These are phyloP conservation scores for Sula dactylatra DNA, from an alignment of 2,113 vertebrate species.

Conservation along the genomic window DNA sequence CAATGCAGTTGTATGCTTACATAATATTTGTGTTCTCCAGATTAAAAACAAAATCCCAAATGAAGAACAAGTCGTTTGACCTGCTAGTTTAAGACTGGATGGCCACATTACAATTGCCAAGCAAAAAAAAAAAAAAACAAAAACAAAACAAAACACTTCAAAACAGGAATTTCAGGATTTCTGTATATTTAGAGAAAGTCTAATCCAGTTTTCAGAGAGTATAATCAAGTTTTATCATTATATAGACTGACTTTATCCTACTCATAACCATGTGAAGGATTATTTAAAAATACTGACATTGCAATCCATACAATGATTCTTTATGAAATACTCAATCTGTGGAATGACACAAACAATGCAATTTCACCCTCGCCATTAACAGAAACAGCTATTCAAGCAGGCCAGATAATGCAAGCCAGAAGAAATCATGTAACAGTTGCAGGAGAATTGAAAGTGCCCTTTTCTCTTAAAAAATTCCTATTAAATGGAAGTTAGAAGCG, in stretches of 20 bases:
- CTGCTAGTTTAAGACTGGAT: background rate
- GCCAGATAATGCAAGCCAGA: conserved; percentile 11
- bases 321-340: conserved; percentile 28
- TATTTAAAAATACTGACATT: conserved; percentile 46
- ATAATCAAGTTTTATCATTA: conserved; percentile 53
- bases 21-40: background rate
- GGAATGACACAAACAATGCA: conserved; percentile 21
- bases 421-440: conserved; percentile 21
- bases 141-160: background rate
- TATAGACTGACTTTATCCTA: conserved; percentile 13
- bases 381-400: background rate
- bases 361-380: background rate
- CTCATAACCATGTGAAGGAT: conserved; percentile 15
- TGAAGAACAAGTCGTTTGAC: background rate
- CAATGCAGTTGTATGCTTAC: background rate
- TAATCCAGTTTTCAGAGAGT: conserved; percentile 31
- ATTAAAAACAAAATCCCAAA: background rate
- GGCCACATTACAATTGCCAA: background rate
- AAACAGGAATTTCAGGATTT: conserved; percentile 46
- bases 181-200: conserved; percentile 39
- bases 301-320: conserved; percentile 29
- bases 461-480: conserved; percentile 9
- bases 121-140: background rate
- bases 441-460: background rate
- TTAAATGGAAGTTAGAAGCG: conserved; percentile 18